Evolutionary conservation across 2,113 vertebrate genomes (phyloP).

Genomic region (Ictidomys tridecemlineatus): DNA sequence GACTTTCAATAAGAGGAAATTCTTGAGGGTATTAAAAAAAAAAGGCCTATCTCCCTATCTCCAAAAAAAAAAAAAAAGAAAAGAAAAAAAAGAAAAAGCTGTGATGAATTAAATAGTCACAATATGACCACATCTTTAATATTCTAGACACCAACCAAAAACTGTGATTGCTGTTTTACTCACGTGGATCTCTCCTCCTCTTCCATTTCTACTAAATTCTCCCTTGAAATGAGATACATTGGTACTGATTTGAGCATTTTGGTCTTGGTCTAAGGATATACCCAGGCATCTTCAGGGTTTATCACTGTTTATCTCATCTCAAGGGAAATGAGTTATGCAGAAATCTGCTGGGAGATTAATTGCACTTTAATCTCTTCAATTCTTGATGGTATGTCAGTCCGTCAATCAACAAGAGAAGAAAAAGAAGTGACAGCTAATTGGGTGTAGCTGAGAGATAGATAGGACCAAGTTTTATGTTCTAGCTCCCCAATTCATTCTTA

Average conservation of each 20-base stretch:
- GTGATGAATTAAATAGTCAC: not conserved
- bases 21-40: not conserved
- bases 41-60: too few relatives aligned
- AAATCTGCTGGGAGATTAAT: not conserved
- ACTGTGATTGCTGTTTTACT: not conserved
- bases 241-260: not conserved
- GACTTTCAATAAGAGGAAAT: not conserved
- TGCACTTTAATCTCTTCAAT: not conserved
- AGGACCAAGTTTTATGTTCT: not conserved
- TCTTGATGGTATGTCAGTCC: not conserved
- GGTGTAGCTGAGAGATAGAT: not conserved
- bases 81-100: not conserved
- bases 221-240: slow-evolving; percentile 4
- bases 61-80: too few relatives aligned
- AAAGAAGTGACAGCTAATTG: not conserved
- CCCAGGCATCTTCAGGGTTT: not conserved
- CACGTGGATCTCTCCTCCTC: not conserved
- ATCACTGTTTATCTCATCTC: not conserved
- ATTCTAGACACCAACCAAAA: not conserved
- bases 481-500: not conserved
- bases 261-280: not conserved
- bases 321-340: not conserved
- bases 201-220: not conserved
- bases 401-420: not conserved
- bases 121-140: not conserved